Base-by-base conservation (phyloP, 2,113 vertebrate genomes). In the Brachypodius melanocephalos region DNA sequence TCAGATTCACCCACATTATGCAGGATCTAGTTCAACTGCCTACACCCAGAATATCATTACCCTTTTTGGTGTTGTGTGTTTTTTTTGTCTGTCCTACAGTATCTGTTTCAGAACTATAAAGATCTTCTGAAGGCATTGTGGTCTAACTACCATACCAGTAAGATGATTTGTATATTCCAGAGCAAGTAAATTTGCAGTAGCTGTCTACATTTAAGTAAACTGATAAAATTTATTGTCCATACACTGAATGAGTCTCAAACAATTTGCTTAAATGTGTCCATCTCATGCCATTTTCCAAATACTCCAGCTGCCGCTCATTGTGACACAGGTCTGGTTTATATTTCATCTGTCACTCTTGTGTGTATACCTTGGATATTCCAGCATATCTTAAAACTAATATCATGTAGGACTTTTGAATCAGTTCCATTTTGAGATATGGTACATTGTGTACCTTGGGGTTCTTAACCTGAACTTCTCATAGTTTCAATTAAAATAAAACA, bases 31-130 rank as follows among this genome's bases (percentile, higher is more conserved):
- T 79, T 88, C 52, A 68, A 9, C 48, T 91, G 26, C 58, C 58
- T 61, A 72, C n/a, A n/a, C 31, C 85, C 3, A 72, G 29, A 71
- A 59, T 46, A 28, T 12, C 19, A 76, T 24, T 28, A 45, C 3
- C 10, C 36, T n/a, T 79, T 67, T 74, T 2, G 0, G 16, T 38
- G 12, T 7, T 48, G 29, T 2, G 2, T 5, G 0, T 0, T 25
- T 59, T 85, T 83, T 48, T 74, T 66, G 2, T 43, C 45, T 62
- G 21, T 59, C 19, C 16, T 43, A 29, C 34, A 72, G 14, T 75
- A 71, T 71, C 55, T 74, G 5, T 72, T 88, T 65, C 25, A 68
- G 28, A 85, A 7, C 2, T 52, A 10, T 17, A 59, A 5, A 68
- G n/a, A 6, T 16, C 18, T 74, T 12, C 20, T 68, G 40, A 88